Percentiles rank a stretch among this genome's conserved stretches.
phyloP scores from a whole-genome alignment of 2,888 invertebrate genomes.

The Petrolisthes cinctipes region DNA sequence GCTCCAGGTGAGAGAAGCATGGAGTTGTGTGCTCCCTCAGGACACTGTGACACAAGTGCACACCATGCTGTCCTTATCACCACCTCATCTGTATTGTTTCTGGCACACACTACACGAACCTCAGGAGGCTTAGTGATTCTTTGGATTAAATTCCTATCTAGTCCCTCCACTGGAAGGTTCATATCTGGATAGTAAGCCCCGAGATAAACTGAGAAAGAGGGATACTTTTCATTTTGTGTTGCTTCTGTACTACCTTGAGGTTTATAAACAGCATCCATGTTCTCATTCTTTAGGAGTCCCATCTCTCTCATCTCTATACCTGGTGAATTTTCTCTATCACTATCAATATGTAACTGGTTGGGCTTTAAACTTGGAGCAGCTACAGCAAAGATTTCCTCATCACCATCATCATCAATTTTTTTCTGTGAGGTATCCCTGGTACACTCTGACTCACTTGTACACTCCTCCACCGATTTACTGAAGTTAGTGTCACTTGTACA shows the following conservation, averaged over 20 bases:
- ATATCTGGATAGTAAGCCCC: slow-evolving; percentile 1
- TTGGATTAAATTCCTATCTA: neutral
- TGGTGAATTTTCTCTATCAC: neutral
- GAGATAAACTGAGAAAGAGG: neutral
- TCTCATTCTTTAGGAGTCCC: neutral
- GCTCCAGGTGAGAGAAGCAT: neutral
- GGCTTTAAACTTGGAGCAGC: neutral
- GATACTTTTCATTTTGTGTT: neutral
- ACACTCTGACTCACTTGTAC: neutral
- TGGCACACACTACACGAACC: neutral
- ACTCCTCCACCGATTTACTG: too few species aligned
- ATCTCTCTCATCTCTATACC: neutral
- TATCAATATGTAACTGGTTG: neutral
- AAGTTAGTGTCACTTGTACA: too few species aligned
- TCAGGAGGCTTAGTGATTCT: neutral
- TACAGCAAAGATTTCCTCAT: too few species aligned
- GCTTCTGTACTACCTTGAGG: neutral
- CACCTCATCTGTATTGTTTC: neutral
- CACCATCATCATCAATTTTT: too few species aligned
- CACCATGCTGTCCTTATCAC: neutral
- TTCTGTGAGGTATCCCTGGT: neutral
- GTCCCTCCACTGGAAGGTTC: neutral
- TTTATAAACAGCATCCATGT: neutral
- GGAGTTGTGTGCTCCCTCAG: neutral
- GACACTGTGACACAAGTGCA: neutral